phyloP scores from a whole-genome alignment of 53 echinoderm and acorn worm species.

The Antedon mediterranea region DNA sequence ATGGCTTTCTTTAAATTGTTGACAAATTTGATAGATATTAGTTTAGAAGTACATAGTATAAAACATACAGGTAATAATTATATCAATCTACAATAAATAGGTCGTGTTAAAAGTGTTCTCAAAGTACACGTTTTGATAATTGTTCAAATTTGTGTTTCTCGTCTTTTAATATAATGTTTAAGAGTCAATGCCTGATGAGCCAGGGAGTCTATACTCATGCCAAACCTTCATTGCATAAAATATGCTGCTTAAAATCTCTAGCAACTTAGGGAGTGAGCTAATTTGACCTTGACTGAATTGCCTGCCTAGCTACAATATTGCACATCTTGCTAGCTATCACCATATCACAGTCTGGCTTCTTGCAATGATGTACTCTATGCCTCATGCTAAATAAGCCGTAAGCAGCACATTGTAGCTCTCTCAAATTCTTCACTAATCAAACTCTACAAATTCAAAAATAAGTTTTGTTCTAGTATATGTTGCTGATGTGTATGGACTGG shows the following conservation, averaged over 20 bases:
- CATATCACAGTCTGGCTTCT: neutral
- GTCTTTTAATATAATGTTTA: too few species aligned
- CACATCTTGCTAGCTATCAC: neutral
- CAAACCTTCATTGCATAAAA: too few species aligned
- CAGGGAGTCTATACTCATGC: neutral
- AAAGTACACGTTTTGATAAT: neutral
- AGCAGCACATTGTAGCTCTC: neutral
- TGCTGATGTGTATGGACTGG: neutral
- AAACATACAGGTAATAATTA: too few species aligned
- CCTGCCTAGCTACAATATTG: neutral
- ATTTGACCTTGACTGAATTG: neutral
- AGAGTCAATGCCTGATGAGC: too few species aligned
- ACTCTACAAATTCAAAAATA: neutral
- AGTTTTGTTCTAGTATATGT: neutral
- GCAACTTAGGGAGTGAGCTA: neutral
- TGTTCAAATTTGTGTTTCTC: neutral
- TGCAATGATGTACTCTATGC: neutral
- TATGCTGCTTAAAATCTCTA: neutral
- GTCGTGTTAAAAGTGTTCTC: neutral
- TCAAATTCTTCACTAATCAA: neutral
- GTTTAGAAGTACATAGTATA: too few species aligned
- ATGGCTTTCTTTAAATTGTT: too few species aligned
- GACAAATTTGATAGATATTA: too few species aligned
- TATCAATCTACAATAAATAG: neutral
- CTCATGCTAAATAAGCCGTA: neutral